Conservation (phyloP, 2,888 invertebrate species). For the Epinotia bilunana region DNA sequence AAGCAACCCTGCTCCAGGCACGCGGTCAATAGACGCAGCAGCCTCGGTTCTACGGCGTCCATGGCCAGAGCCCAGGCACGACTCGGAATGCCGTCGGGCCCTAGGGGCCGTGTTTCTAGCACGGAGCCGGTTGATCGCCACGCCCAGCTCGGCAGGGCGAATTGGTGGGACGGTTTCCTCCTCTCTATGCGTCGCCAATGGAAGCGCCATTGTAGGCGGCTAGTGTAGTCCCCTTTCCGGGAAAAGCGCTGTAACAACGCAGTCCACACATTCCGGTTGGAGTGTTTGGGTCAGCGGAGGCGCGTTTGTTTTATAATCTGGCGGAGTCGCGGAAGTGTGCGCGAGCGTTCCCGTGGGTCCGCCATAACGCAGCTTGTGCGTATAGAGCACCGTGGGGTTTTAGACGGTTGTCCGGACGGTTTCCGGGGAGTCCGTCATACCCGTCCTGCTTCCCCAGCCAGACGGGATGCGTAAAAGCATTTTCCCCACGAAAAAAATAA, state of each 20-base stretch:
- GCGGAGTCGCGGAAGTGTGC: no score
- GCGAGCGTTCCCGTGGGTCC: no score
- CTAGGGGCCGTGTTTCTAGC: neutral
- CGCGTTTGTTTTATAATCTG: neutral
- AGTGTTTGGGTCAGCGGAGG: constrained; percentile 2
- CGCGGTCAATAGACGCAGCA: constrained; percentile 27
- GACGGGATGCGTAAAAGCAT: no score
- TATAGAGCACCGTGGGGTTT: no score
- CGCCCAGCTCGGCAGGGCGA: neutral
- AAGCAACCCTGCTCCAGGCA: constrained; percentile 45
- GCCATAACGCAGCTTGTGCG: no score
- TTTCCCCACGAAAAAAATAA: no score
- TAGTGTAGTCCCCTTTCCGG: neutral
- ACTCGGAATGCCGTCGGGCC: constrained; percentile 46
- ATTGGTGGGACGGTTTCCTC: neutral
- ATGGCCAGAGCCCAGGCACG: constrained; percentile 41
- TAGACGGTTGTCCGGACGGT: no score
- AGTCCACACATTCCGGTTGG: neutral
- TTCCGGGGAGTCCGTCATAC: no score
- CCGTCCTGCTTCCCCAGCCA: no score
- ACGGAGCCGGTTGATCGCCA: neutral
- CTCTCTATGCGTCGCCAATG: neutral
- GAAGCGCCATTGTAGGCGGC: neutral
- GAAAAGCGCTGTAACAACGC: neutral
- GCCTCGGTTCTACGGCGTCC: constrained; percentile 26